A percentile compares a stretch with the other conserved stretches of the same genome.
These are phyloP conservation scores for Alca torda DNA, from an alignment of 2,797 vertebrate species.

Conservation along the genomic window DNA sequence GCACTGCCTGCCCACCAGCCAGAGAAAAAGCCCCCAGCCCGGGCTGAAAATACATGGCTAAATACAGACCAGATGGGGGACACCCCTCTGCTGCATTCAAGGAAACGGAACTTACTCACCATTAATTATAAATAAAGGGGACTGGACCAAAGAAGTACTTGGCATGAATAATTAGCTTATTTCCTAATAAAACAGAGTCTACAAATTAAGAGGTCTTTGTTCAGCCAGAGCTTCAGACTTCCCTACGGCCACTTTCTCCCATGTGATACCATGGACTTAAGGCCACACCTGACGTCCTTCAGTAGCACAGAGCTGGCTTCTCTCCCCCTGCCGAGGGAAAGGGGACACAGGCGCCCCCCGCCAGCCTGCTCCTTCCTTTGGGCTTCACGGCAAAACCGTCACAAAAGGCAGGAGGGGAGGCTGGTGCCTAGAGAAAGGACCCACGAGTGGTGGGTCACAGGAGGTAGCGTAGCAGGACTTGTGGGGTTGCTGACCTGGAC, in stretches of 20 bases:
- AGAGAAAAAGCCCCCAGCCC: neutral
- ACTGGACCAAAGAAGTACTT: neutral
- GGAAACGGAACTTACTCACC: neutral
- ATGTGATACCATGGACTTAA: no score
- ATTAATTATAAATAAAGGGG: neutral
- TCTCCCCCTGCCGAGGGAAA: neutral
- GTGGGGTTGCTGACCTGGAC: neutral
- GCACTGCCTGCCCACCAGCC: neutral
- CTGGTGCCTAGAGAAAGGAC: neutral
- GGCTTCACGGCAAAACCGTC: neutral
- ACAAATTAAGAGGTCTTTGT: neutral
- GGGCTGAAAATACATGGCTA: neutral
- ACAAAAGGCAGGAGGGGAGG: neutral
- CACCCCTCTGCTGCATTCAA: neutral
- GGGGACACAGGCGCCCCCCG: neutral
- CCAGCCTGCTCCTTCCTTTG: no score
- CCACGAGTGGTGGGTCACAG: no score
- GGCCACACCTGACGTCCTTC: neutral
- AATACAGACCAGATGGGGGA: neutral
- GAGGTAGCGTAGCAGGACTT: neutral
- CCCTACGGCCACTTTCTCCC: neutral
- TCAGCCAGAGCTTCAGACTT: neutral
- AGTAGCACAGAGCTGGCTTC: neutral
- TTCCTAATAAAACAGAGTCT: neutral
- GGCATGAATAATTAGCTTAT: neutral